Evolutionary conservation across 2,888 invertebrate genomes (phyloP).

Genomic region (Perithous albicinctus): DNA sequence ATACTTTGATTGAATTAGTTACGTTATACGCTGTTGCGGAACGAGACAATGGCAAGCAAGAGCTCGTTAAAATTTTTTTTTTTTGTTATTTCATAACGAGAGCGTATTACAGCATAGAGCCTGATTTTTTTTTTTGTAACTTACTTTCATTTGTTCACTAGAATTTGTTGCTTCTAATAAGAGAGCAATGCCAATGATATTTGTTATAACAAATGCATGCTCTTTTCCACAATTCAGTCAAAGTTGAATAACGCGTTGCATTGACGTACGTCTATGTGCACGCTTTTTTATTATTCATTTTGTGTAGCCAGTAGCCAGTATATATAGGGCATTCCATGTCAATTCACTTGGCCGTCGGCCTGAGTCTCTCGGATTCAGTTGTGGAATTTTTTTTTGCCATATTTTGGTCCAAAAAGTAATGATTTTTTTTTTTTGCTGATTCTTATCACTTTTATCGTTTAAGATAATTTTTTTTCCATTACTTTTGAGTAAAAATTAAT

Average conservation of each 20-base stretch:
- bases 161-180: slow-evolving; percentile 29
- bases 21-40: slow-evolving; percentile 55
- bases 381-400: too few species aligned
- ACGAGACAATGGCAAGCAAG: slow-evolving; percentile 14
- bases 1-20: slow-evolving; percentile 32
- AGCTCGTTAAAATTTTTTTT: slow-evolving; percentile 4
- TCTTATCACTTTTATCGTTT: too few species aligned
- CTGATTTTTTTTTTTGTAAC: slow-evolving; percentile 10
- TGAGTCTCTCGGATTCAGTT: too few species aligned
- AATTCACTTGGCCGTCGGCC: too few species aligned
- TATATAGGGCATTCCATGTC: too few species aligned
- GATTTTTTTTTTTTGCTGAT: too few species aligned
- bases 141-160: slow-evolving; percentile 6
- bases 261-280: slow-evolving; percentile 26
- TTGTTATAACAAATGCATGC: slow-evolving; percentile 40
- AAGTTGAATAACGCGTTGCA: slow-evolving; percentile 12
- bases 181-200: slow-evolving; percentile 17
- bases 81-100: slow-evolving; percentile 39
- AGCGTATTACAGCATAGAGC: slow-evolving; percentile 43
- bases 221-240: slow-evolving; percentile 12
- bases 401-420: too few species aligned
- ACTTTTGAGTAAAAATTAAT: too few species aligned
- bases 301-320: slow-evolving; percentile 4
- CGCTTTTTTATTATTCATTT: slow-evolving; percentile 18
- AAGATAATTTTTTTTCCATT: too few species aligned